Base-by-base conservation (phyloP, 1,140 invertebrate genomes). In the Zophobas morio region DNA sequence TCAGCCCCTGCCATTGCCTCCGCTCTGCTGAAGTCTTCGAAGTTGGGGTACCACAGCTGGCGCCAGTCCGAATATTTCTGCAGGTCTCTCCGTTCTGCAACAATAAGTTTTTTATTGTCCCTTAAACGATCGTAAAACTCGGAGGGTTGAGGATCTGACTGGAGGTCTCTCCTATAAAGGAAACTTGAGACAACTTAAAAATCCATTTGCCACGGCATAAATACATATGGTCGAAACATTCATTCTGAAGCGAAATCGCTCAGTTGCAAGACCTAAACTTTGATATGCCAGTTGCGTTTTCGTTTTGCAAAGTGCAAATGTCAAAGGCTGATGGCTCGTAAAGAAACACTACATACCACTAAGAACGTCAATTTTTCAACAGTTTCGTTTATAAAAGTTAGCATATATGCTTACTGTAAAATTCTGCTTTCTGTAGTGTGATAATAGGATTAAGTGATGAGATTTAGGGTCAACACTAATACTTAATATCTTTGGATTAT, bases 41-140 rank as follows among this genome's bases (percentile, higher is more conserved):
- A 83, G 72, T 85, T 85, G 34, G 84, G 83, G 78, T 85, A 82
- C 85, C 85, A 86, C 53, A 84, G 76, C 70, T 85, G 83, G 37
- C 80, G 78, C 85, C 84, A 84, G 20, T 85, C 83, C 8, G 84
- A 81, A 73, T 85, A 83, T 66, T 85, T 80, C 47, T 82, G 80
- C 39, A 80, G 63, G 74, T 82, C 79, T 36, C 70, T 78, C 53
- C 77, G 79, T 77, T 78, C 82, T 83, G 80, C 49, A 82, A 83
- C 60, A 49, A 72, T 53, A 72, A 72, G 60, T 66, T 66, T 66
- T 66, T 66, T 66, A 66, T 36, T 66, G 35, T 66, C 39, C 39
- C 60, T 66, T 66, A 66, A 66, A 66, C 60, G 60, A 5, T 66
- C 60, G 39, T 66, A 66, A 66, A 66, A 66, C 37, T 66, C 39